These are phyloP conservation scores for Tetramorium alpestre DNA, from an alignment of 1,140 invertebrate genomes.

Conservation along the genomic window DNA sequence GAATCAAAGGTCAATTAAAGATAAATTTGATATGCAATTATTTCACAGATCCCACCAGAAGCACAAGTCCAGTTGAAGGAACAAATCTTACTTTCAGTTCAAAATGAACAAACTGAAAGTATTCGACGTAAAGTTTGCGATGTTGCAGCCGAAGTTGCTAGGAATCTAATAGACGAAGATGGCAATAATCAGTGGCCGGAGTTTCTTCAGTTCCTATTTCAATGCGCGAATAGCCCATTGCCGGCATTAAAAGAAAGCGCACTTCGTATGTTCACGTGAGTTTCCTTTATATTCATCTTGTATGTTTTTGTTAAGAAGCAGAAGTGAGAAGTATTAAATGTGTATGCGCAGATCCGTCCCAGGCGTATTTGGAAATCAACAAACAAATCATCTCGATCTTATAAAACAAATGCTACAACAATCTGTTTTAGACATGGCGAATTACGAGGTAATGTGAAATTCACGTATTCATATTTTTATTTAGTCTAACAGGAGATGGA, in stretches of 20 bases:
- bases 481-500: constrained; percentile 75
- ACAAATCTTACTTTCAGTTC: constrained; percentile 93
- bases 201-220: constrained; percentile 98
- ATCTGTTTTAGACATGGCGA: constrained; percentile 90
- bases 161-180: constrained; percentile 98
- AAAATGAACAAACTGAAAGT: constrained; percentile 91
- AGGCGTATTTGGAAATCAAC: constrained; percentile 98
- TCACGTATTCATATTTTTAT: constrained; percentile 3
- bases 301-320: background rate
- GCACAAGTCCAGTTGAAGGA: constrained; percentile 93
- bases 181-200: constrained; percentile 99
- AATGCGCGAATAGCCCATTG: constrained; percentile 94
- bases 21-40: constrained; percentile 50
- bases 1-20: background rate
- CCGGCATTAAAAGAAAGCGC: constrained; percentile 96
- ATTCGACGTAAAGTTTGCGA: constrained; percentile 97
- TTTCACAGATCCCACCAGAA: constrained; percentile 90
- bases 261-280: constrained; percentile 96
- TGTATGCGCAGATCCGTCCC: constrained; percentile 92
- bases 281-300: constrained; percentile 58
- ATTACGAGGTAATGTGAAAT: constrained; percentile 87
- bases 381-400: constrained; percentile 95
- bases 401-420: constrained; percentile 98
- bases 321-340: background rate
- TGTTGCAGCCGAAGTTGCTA: constrained; percentile 96